Conservation (phyloP, 2,888 invertebrate genomes). For the Drosophila fulvimacula region DNA sequence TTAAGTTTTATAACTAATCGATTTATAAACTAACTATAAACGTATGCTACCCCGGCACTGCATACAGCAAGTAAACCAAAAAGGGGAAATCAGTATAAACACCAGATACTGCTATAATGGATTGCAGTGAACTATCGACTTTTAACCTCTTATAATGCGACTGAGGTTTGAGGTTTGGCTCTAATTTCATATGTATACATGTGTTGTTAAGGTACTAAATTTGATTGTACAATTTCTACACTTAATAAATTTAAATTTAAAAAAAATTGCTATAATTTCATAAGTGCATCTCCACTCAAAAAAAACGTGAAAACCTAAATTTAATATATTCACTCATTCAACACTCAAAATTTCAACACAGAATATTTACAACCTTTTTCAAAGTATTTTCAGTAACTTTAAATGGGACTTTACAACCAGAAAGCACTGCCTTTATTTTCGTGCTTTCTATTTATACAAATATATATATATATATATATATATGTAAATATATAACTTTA, state of each 20-base stretch:
- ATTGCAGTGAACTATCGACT: no score
- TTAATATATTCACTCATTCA: neutral
- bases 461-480: neutral
- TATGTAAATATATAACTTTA: slow-evolving; percentile 15
- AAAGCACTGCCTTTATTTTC: slow-evolving; percentile 3
- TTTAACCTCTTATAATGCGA: no score
- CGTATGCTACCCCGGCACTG: neutral
- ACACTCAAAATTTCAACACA: neutral
- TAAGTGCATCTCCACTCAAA: neutral
- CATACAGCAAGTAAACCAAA: neutral
- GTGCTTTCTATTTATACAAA: neutral
- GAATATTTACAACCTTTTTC: neutral
- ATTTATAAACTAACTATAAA: neutral
- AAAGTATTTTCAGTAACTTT: neutral
- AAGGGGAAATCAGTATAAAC: neutral
- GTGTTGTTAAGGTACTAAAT: no score
- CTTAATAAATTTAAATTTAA: no score
- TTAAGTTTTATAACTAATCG: neutral
- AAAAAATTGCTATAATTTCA: no score
- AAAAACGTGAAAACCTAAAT: neutral
- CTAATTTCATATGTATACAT: no score
- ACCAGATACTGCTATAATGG: no score
- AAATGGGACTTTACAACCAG: slow-evolving; percentile 6
- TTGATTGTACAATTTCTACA: no score
- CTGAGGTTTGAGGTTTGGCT: no score